These are phyloP conservation scores for Caerostris darwini DNA, from an alignment of 1,140 invertebrate genomes.

Conservation along the genomic window DNA sequence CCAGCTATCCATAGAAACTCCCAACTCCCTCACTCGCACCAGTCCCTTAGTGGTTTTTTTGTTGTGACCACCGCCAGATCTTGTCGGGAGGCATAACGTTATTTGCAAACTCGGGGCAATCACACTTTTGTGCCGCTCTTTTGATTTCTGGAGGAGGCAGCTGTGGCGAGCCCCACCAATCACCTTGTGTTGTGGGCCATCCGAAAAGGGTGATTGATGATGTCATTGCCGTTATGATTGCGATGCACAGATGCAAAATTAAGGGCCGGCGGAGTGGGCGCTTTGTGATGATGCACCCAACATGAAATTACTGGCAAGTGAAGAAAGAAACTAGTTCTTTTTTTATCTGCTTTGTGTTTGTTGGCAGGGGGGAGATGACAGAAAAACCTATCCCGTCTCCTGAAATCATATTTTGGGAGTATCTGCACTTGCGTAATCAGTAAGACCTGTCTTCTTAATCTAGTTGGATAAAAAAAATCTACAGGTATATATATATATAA, in stretches of 20 bases:
- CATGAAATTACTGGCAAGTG: not conserved
- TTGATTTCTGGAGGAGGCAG: conserved; percentile 59
- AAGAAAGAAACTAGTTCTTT: too few species aligned
- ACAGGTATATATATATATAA: too few species aligned
- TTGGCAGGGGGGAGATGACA: too few species aligned
- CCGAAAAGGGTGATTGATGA: conserved; percentile 58
- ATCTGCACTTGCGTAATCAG: too few species aligned
- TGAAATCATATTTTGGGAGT: too few species aligned
- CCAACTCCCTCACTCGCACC: not conserved
- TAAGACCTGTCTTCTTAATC: too few species aligned
- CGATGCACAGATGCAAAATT: not conserved
- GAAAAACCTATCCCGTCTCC: not conserved
- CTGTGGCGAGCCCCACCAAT: conserved; percentile 49
- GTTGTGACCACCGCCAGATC: not conserved
- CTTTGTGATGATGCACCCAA: conserved; percentile 12
- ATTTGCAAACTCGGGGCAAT: conserved; percentile 52
- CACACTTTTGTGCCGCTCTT: conserved; percentile 33
- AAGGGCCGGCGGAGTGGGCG: not conserved
- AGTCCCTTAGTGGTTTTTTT: not conserved
- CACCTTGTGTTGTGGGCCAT: not conserved
- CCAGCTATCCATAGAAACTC: not conserved
- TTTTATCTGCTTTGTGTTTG: too few species aligned
- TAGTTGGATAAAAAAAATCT: too few species aligned
- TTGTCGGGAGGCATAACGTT: conserved; percentile 9
- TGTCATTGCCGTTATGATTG: conserved; percentile 51